A percentile compares a stretch with the other conserved stretches of the same genome.
phyloP scores from a whole-genome alignment of 2,113 vertebrate genomes.

The Sebastes fasciatus region DNA sequence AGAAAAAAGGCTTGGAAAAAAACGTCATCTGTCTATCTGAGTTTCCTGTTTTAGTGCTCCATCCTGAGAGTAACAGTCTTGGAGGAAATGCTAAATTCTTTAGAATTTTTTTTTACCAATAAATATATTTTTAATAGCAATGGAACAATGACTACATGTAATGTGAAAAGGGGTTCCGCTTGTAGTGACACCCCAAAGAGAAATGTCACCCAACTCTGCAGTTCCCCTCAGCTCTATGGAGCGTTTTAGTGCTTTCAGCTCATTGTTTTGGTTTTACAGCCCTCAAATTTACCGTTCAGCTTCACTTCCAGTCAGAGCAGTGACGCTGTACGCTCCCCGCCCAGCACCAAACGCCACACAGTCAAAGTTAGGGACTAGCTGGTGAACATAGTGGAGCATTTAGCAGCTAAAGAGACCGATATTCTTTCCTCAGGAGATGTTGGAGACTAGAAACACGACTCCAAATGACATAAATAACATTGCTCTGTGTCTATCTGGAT shows the following conservation, averaged over 20 bases:
- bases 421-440: background rate
- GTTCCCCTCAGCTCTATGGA: background rate
- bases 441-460: background rate
- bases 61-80: too few species aligned
- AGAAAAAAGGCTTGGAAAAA: background rate
- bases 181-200: background rate
- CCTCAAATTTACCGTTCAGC: too few species aligned
- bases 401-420: background rate
- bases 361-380: too few species aligned
- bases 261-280: too few species aligned
- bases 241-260: too few species aligned
- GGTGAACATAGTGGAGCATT: background rate
- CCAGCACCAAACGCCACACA: background rate
- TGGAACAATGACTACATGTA: background rate
- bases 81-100: too few species aligned
- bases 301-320: too few species aligned
- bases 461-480: background rate
- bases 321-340: background rate
- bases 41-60: too few species aligned
- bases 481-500: too few species aligned
- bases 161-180: background rate
- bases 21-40: background rate
- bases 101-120: too few species aligned
- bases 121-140: background rate
- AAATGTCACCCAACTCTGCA: background rate